Conservation (phyloP, 2,888 invertebrate genomes). For the Coecobrya sp. region DNA sequence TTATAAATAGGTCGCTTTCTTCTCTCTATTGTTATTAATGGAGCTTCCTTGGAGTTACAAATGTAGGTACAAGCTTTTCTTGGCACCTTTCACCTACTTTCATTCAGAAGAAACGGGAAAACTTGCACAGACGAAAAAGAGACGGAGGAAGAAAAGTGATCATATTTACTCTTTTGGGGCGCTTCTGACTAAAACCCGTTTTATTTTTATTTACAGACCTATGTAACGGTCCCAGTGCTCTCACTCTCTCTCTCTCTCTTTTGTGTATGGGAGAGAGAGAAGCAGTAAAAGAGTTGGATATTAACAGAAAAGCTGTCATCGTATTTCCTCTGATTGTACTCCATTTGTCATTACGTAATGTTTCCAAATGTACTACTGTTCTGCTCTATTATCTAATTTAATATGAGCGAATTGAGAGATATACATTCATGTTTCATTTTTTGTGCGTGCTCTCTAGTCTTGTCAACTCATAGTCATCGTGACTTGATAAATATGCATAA, state of each 20-base stretch:
- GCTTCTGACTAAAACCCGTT: neutral
- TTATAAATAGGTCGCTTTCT: neutral
- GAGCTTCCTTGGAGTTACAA: neutral
- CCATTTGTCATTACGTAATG: conserved; percentile 51
- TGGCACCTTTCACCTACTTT: conserved; percentile 61
- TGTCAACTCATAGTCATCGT: conserved; percentile 4
- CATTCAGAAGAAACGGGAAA: conserved; percentile 1
- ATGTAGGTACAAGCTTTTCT: conserved; percentile 7
- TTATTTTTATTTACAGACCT: conserved; percentile 10
- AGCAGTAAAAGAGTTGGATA: neutral
- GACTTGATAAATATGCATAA: conserved; percentile 59
- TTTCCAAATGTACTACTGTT: conserved; percentile 12
- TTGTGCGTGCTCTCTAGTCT: neutral
- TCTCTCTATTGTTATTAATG: neutral
- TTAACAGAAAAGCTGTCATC: conserved; percentile 30
- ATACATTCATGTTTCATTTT: neutral
- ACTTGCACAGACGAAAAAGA: neutral
- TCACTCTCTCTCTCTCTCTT: too few relatives aligned
- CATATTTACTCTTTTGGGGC: neutral
- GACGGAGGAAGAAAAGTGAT: neutral
- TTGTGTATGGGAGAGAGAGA: neutral
- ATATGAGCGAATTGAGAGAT: conserved; percentile 40
- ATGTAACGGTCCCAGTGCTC: too few relatives aligned
- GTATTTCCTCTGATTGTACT: conserved; percentile 55
- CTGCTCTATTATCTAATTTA: conserved; percentile 22